A percentile compares a stretch with the other conserved stretches of the same genome.
Evolutionary conservation across 2,113 vertebrate genomes (phyloP).

Genomic region (Microtus pennsylvanicus): DNA sequence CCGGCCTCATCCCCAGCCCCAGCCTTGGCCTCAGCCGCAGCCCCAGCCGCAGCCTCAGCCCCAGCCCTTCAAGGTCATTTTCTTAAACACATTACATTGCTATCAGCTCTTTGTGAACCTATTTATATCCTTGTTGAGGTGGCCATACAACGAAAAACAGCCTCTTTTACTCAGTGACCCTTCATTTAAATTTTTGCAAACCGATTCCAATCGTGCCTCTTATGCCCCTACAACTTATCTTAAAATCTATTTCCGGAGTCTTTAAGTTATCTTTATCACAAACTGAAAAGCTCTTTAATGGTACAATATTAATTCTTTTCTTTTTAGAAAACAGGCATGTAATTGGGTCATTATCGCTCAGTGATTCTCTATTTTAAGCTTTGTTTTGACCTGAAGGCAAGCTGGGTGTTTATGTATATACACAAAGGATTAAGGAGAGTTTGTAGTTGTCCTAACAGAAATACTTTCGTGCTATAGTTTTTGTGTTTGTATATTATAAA

Average conservation of each 20-base stretch:
- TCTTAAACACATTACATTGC: conserved; percentile 56
- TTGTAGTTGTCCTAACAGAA: background rate
- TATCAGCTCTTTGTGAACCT: conserved; percentile 24
- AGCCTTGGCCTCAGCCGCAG: too few relatives aligned
- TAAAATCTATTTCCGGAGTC: conserved; percentile 36
- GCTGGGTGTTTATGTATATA: background rate
- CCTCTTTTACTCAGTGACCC: background rate
- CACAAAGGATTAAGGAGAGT: background rate
- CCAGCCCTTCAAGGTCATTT: conserved; percentile 34
- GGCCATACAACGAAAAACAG: background rate
- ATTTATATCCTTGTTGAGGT: conserved; percentile 18
- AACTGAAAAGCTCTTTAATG: background rate
- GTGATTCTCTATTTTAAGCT: conserved; percentile 30
- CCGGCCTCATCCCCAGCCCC: background rate
- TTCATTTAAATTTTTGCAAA: background rate
- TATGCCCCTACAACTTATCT: background rate
- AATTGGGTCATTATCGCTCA: background rate
- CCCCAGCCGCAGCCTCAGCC: too few relatives aligned
- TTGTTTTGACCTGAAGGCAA: conserved; percentile 1
- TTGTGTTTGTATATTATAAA: conserved; percentile 1
- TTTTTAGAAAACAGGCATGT: background rate
- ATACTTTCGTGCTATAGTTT: background rate
- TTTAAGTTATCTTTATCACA: conserved; percentile 3
- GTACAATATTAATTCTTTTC: background rate
- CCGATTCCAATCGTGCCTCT: background rate